Percentiles rank a stretch among this genome's conserved stretches.
Evolutionary conservation across 2,888 invertebrate genomes (phyloP).

Genomic region (Hylaea fasciaria): DNA sequence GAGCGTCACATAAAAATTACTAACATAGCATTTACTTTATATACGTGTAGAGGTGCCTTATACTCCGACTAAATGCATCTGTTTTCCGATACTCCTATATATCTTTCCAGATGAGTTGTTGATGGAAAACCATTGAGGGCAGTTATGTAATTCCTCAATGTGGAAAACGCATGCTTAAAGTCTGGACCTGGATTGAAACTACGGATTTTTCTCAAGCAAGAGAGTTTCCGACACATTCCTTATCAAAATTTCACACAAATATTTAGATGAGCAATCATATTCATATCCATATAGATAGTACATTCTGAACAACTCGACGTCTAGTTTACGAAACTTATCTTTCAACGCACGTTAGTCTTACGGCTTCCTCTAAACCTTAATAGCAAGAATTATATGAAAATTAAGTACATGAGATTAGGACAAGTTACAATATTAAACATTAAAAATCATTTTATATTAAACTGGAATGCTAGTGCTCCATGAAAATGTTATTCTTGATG

Average conservation of each 20-base stretch:
- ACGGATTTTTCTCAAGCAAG: background rate
- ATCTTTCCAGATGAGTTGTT: no score
- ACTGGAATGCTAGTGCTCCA: slow-evolving; percentile 18
- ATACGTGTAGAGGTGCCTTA: no score
- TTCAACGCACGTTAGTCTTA: slow-evolving; percentile 34
- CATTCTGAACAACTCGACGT: slow-evolving; percentile 32
- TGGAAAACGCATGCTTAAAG: background rate
- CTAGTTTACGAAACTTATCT: slow-evolving; percentile 12
- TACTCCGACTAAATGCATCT: no score
- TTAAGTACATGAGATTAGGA: slow-evolving; percentile 58
- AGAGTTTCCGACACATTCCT: slow-evolving; percentile 1
- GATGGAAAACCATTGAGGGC: background rate
- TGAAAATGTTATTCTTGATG: slow-evolving; percentile 5
- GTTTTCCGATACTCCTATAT: no score
- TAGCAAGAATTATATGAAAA: slow-evolving; percentile 65
- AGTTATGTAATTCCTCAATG: no score
- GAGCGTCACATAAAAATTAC: no score
- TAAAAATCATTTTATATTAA: slow-evolving; percentile 57
- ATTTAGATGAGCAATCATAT: slow-evolving; percentile 38
- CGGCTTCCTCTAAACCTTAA: slow-evolving; percentile 60
- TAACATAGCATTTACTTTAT: no score
- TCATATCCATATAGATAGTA: slow-evolving; percentile 16
- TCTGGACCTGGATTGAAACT: background rate
- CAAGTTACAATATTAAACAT: slow-evolving; percentile 75
- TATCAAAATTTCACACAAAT: slow-evolving; percentile 29